Conservation (phyloP, 2,113 vertebrate genomes). For the Girardinichthys multiradiatus region DNA sequence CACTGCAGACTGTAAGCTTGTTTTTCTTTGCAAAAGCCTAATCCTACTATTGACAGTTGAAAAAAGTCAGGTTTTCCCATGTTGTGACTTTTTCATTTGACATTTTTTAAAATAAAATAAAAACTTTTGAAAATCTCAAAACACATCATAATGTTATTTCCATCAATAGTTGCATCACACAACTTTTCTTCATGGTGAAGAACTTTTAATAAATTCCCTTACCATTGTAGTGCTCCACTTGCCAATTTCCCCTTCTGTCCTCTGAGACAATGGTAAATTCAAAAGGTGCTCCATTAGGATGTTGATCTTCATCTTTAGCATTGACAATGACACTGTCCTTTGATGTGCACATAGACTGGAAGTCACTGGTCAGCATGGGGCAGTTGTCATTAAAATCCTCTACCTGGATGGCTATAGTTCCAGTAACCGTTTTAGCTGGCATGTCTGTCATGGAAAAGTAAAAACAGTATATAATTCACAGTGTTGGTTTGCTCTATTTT, state of each 20-base stretch:
- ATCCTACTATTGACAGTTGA: too few relatives aligned
- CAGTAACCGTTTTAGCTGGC: slow-evolving; percentile 86
- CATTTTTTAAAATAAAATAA: too few relatives aligned
- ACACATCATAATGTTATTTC: too few relatives aligned
- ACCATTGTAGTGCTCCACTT: slow-evolving; percentile 82
- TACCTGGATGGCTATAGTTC: slow-evolving; percentile 86
- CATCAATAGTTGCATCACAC: neutral
- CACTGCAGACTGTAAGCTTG: too few relatives aligned
- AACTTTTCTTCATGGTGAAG: neutral
- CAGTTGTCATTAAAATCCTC: slow-evolving; percentile 91
- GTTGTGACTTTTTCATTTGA: too few relatives aligned
- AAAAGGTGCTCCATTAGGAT: slow-evolving; percentile 85
- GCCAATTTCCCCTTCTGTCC: slow-evolving; percentile 83
- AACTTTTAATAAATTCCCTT: slow-evolving; percentile 61
- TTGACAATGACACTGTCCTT: slow-evolving; percentile 75
- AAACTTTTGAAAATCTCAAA: too few relatives aligned
- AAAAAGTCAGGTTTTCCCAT: too few relatives aligned
- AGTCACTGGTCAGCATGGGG: slow-evolving; percentile 78
- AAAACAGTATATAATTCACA: neutral
- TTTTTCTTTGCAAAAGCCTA: too few relatives aligned
- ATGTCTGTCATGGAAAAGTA: slow-evolving; percentile 47
- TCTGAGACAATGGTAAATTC: slow-evolving; percentile 81
- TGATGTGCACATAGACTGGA: slow-evolving; percentile 78
- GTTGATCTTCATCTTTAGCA: slow-evolving; percentile 82
- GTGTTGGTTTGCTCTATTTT: neutral